Percentiles rank a stretch among this genome's conserved stretches.
Evolutionary conservation across 2,888 invertebrate genomes (phyloP).

Genomic region (Byasa hedistus): DNA sequence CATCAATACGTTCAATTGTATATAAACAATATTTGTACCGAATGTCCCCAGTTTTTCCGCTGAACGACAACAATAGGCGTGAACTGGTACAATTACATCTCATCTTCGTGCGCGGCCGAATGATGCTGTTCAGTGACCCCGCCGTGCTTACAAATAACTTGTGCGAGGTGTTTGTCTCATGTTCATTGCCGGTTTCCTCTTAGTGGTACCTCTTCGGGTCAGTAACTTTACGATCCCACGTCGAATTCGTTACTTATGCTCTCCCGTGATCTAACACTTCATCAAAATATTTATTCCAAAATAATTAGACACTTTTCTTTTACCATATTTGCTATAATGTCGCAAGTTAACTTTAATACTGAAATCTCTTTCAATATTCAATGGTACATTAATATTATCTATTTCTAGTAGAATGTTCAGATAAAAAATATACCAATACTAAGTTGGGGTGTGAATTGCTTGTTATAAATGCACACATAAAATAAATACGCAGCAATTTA

Average conservation of each 20-base stretch:
- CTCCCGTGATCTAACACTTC: neutral
- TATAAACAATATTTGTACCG: neutral
- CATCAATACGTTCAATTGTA: neutral
- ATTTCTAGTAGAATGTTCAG: too few species aligned
- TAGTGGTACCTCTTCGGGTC: neutral
- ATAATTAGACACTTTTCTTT: too few species aligned
- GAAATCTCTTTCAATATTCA: too few species aligned
- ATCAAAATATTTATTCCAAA: too few species aligned
- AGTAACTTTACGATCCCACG: slow-evolving; percentile 4
- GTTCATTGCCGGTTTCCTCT: slow-evolving; percentile 27
- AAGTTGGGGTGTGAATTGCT: too few species aligned
- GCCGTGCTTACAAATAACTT: slow-evolving; percentile 26
- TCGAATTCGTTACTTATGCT: neutral
- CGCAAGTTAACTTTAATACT: too few species aligned
- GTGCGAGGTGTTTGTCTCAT: slow-evolving; percentile 26
- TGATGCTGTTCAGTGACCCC: slow-evolving; percentile 21
- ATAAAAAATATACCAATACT: too few species aligned
- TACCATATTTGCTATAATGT: too few species aligned
- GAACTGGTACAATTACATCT: slow-evolving; percentile 22
- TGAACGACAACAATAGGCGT: slow-evolving; percentile 17
- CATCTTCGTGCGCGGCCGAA: slow-evolving; percentile 20
- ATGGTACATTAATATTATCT: too few species aligned
- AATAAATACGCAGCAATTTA: too few species aligned
- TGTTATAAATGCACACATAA: too few species aligned
- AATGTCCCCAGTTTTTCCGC: slow-evolving; percentile 5